Conservation (phyloP, 2,888 invertebrate species). For the Epistrophe eligans region DNA sequence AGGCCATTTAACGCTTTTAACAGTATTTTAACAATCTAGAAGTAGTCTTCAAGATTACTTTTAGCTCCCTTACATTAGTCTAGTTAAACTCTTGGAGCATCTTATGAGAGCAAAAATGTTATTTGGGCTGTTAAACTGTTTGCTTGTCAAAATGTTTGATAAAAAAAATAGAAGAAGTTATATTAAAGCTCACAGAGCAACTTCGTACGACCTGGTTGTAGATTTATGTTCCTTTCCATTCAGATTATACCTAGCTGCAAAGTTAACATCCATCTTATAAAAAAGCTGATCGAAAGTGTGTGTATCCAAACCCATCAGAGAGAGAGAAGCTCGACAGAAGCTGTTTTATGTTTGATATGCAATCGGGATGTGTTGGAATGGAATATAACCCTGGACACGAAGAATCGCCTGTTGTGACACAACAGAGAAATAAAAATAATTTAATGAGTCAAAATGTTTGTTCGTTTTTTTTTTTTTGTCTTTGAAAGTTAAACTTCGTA, state of each 20-base stretch:
- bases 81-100: no score
- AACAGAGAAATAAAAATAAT: constrained; percentile 21
- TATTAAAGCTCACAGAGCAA: not conserved
- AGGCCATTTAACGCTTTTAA: no score
- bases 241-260: not conserved
- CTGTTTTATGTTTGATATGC: constrained; percentile 34
- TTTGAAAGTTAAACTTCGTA: not conserved
- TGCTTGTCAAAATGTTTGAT: no score
- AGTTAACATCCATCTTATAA: constrained; percentile 45
- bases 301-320: not conserved
- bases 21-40: no score
- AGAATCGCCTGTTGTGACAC: constrained; percentile 27
- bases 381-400: constrained; percentile 7
- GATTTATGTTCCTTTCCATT: not conserved
- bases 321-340: constrained; percentile 35
- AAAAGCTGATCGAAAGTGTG: not conserved
- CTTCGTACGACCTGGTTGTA: not conserved
- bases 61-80: no score
- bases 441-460: constrained; percentile 47
- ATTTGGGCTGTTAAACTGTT: no score
- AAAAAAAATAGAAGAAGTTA: no score
- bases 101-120: no score
- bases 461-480: no score
- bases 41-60: no score
- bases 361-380: not conserved